Conservation (phyloP, 2,797 vertebrate genomes). For the Nyctibius grandis region DNA sequence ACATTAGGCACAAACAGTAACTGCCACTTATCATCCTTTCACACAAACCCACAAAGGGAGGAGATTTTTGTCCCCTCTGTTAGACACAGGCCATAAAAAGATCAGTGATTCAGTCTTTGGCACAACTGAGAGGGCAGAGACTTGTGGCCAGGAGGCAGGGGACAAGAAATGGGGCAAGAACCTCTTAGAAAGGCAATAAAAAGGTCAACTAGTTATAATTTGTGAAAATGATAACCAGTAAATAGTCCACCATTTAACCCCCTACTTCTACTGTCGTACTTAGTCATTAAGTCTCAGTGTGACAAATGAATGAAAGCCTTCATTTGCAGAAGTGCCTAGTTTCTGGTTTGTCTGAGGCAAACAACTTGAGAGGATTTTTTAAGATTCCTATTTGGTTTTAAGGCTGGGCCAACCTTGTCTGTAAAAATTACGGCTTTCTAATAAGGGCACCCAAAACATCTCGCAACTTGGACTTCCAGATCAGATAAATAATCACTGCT, state of each 20-base stretch:
- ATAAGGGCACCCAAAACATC: neutral
- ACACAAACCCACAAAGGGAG: neutral
- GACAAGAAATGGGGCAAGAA: neutral
- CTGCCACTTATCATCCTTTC: neutral
- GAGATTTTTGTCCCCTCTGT: neutral
- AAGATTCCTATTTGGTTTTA: neutral
- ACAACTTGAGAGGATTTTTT: neutral
- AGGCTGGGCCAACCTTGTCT: neutral
- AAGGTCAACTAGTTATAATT: neutral
- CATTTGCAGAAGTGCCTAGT: neutral
- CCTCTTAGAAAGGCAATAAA: neutral
- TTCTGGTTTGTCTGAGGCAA: neutral
- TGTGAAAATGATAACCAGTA: neutral
- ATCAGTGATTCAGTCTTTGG: neutral
- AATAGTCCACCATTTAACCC: neutral
- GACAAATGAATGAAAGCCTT: neutral
- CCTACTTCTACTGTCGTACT: neutral
- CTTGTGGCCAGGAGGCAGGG: neutral
- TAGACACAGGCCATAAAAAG: neutral
- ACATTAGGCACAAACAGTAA: neutral
- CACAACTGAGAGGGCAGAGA: neutral
- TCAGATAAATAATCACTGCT: neutral
- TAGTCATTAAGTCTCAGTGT: neutral
- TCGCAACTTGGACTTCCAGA: neutral
- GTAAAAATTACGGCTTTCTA: neutral